Conservation (phyloP, 2,113 vertebrate species). For the Passerina amoena region DNA sequence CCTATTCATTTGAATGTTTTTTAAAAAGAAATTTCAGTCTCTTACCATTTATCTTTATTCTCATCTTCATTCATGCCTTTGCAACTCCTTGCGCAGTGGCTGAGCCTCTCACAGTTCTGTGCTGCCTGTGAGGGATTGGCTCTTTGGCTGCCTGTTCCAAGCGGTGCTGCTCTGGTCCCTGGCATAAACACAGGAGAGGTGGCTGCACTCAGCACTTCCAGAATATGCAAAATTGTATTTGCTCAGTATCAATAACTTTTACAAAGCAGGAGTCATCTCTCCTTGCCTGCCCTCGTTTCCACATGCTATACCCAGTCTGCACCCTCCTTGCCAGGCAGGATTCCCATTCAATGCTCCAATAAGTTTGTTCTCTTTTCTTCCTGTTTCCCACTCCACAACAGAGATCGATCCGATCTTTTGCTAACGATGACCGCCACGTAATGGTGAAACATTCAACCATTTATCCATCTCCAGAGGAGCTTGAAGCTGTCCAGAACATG, state of each 20-base stretch:
- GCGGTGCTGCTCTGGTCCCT: background rate
- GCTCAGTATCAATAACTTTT: background rate
- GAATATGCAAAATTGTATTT: background rate
- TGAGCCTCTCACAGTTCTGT: background rate
- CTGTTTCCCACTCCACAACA: conserved; percentile 56
- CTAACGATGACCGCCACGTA: conserved; percentile 97
- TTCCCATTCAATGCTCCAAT: background rate
- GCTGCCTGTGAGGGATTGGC: background rate
- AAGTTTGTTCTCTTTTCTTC: background rate
- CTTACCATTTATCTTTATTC: background rate
- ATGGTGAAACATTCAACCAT: conserved; percentile 99
- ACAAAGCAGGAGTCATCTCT: background rate
- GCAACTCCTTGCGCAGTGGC: background rate
- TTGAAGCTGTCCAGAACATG: conserved; percentile 96
- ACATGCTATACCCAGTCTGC: background rate
- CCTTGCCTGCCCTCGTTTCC: background rate
- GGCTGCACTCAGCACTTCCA: background rate
- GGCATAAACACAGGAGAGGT: background rate
- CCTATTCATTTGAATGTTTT: background rate
- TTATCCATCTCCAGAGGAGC: conserved; percentile 94
- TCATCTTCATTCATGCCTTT: background rate
- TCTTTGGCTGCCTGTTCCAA: background rate
- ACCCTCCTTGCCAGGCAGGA: background rate
- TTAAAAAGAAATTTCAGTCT: background rate
- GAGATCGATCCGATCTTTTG: conserved; percentile 98